Evolutionary conservation across 2,888 invertebrate genomes (phyloP), one percentile per base, ranked within the genome.

Genomic region (Clistopyga incitator): DNA sequence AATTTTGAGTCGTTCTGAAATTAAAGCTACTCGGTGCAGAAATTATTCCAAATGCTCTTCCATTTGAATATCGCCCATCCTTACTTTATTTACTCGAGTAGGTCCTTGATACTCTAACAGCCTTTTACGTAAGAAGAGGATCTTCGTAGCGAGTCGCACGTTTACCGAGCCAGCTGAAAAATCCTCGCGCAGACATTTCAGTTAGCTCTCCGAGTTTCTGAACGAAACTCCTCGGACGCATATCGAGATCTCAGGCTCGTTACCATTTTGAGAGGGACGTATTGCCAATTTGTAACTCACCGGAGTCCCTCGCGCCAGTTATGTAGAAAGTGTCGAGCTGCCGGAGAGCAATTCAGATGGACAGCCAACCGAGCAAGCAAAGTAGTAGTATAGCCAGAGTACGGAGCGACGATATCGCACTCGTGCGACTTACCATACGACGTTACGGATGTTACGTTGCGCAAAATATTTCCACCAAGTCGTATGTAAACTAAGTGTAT

Each of bases 391-490:
- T 20, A 76, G 76, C 64, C 76, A 23, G 54, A 81, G 70, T 71
- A 47, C 70, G 47, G 64, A 65, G 68, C 81, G 70, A 54, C 68
- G 72, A 54, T 68, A 81, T 72, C 78, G 56, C 70, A 70, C 77
- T 42, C 50, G 71, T 42, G 25, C 72, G 29, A 71, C 38, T 74
- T 74, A 59, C 72, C 59, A 29, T 56, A 34, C 23, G 38, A 59
- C 74, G 65, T 75, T 80, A 56, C 65, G 68, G 52, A 70, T 80
- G 70, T 81, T 70, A 34, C n/a, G 64, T 81, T 71, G 81, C 70
- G 70, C 70, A 81, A 76, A 76, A 76, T 65, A 61, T 52, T 54
- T 61, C 70, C 56, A 70, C 64, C 10, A n/a, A 20, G 29, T 20
- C 20, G 18, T 70, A 70, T 68, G 68, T 59, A 68, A 67, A 78